phyloP scores from a whole-genome alignment of 1,140 invertebrate genomes.

The Aphelinus certus region DNA sequence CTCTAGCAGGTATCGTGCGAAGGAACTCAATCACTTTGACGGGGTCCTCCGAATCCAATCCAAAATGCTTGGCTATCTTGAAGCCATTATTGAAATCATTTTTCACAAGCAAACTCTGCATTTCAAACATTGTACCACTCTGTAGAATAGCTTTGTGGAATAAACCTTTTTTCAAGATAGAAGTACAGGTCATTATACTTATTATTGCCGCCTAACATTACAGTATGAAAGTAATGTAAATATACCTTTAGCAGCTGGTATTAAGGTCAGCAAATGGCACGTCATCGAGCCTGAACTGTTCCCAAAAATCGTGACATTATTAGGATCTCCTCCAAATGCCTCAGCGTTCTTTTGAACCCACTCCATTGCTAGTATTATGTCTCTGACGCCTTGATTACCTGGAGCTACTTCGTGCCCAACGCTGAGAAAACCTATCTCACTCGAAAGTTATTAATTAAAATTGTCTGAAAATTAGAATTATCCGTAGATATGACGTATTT shows the following conservation, averaged over 20 bases:
- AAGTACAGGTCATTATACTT: no score
- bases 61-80: slow-evolving; percentile 30
- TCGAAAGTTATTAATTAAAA: not conserved
- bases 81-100: slow-evolving; percentile 7
- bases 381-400: slow-evolving; percentile 39
- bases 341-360: slow-evolving; percentile 37
- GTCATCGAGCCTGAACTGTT: slow-evolving; percentile 14
- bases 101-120: not conserved
- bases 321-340: slow-evolving; percentile 35
- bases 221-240: not conserved
- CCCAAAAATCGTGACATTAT: slow-evolving; percentile 38
- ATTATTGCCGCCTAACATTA: no score
- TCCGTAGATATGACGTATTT: not conserved
- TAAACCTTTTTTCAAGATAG: not conserved
- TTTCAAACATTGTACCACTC: not conserved
- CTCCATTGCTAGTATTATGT: slow-evolving; percentile 25
- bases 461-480: not conserved
- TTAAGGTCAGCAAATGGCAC: not conserved
- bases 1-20: not conserved
- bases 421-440: slow-evolving; percentile 32
- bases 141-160: slow-evolving; percentile 29
- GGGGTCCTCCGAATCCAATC: slow-evolving; percentile 30
- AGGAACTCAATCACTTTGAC: slow-evolving; percentile 35
- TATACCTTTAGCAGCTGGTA: slow-evolving; percentile 11
- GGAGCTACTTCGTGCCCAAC: slow-evolving; percentile 26